Evolutionary conservation across 2,113 vertebrate species (phyloP), one percentile per base, ranked within the genome.

Genomic region (Trematomus loennbergii): DNA sequence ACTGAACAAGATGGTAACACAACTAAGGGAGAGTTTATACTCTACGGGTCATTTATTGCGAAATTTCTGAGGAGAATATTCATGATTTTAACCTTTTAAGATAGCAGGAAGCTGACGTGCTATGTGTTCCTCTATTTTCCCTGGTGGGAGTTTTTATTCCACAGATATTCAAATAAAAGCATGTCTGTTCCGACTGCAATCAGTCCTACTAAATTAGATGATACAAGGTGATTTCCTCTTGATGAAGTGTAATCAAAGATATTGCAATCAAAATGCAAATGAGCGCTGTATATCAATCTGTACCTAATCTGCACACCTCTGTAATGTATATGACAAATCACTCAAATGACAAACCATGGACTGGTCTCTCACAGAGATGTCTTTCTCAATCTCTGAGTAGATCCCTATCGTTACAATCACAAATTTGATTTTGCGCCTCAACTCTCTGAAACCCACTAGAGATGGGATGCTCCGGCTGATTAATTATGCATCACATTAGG

Each of bases 231-330:
- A 67, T 65, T 74, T 10, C 54, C 45, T 75, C 25, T 11, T 17
- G 1, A 58, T 13, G 1, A 78, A 73, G 53, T 62, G 13, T 45
- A 72, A 76, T 78, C 58, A 78, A 58, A 72, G 59, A 69, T 10
- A n/a, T 3, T 29, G 33, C 50, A 82, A 82, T 85, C 63, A 83
- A 89, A 89, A 83, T 87, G 79, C 59, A 81, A 84, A 86, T 84
- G 43, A 77, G 46, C 5, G n/a, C 46, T 29, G 49, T 74, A 70
- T 74, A 70, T 65, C 9, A 52, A 25, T 64, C 9, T 54, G 40
- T 48, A 18, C n/a, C 22, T 46, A 12, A 50, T 77, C 33, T 69
- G 17, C 15, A 87, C 22, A 69, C 18, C 36, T 68, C 29, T 62
- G 46, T 45, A 15, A 58, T 54, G 3, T 36, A 40, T 5, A 18